phyloP scores from a whole-genome alignment of 2,888 invertebrate genomes.

The Conchocele bisecta region DNA sequence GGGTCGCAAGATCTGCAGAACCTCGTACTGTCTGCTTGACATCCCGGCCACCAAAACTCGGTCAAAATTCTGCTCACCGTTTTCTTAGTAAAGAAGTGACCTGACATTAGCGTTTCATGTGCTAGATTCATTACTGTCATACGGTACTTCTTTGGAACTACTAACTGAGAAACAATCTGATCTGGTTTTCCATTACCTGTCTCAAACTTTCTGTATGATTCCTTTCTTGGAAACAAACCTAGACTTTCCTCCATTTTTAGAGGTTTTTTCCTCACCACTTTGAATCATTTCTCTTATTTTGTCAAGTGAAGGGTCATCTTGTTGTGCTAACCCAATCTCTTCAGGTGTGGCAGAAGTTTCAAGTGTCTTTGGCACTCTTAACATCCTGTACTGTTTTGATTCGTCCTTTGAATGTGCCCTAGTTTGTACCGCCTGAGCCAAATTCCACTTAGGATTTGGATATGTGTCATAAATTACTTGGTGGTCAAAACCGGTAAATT shows the following conservation, averaged over 20 bases:
- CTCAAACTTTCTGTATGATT: constrained; percentile 24
- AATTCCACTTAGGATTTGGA: constrained; percentile 30
- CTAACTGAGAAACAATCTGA: constrained; percentile 15
- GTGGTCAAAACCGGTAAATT: too few relatives aligned
- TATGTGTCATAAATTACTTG: too few relatives aligned
- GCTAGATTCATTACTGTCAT: constrained; percentile 38
- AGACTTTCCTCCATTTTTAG: not conserved
- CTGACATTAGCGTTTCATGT: constrained; percentile 47
- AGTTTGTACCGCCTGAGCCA: constrained; percentile 27
- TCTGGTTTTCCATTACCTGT: not conserved
- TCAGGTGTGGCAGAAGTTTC: not conserved
- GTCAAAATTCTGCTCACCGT: constrained; percentile 7
- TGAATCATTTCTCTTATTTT: not conserved
- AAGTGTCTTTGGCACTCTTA: not conserved
- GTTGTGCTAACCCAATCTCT: not conserved
- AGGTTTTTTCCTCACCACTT: not conserved
- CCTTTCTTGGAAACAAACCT: constrained; percentile 7
- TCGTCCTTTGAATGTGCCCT: constrained; percentile 14
- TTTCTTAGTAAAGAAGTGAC: constrained; percentile 3
- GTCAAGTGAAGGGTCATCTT: constrained; percentile 6
- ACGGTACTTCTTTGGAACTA: constrained; percentile 40
- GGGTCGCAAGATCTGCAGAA: constrained; percentile 48
- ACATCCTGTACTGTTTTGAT: constrained; percentile 1
- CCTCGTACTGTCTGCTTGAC: constrained; percentile 32
- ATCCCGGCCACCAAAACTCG: constrained; percentile 56